Conservation (phyloP, 2,888 invertebrate genomes). For the Pollenia angustigena region DNA sequence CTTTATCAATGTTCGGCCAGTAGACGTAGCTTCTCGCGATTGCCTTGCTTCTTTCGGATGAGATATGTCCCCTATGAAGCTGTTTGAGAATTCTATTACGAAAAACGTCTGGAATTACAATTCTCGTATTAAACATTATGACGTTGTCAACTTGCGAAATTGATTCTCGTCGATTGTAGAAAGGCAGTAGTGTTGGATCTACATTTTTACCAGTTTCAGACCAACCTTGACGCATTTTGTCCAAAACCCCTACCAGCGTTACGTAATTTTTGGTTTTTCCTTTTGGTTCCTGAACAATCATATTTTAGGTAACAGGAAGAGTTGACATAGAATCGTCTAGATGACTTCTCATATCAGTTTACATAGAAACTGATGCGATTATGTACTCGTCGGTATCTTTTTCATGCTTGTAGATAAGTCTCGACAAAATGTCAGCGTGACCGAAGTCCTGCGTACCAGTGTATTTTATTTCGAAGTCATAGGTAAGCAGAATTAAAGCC, state of each 20-base stretch:
- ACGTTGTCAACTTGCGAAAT: constrained; percentile 3
- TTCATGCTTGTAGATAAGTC: too few relatives aligned
- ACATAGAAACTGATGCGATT: constrained; percentile 17
- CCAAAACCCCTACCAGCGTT: not conserved
- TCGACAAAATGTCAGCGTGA: too few relatives aligned
- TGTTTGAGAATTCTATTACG: constrained; percentile 20
- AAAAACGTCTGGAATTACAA: constrained; percentile 23
- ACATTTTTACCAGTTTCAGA: not conserved
- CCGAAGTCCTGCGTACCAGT: not conserved
- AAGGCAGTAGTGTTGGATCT: not conserved
- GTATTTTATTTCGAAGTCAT: constrained; percentile 42
- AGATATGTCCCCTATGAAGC: constrained; percentile 29
- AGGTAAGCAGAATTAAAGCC: constrained; percentile 11
- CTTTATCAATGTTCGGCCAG: constrained; percentile 51
- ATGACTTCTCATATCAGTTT: constrained; percentile 7
- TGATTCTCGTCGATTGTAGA: constrained; percentile 6
- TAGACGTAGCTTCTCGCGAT: not conserved
- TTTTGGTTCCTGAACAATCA: constrained; percentile 3
- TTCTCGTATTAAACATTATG: constrained; percentile 6
- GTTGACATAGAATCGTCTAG: constrained; percentile 13
- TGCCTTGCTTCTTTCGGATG: not conserved
- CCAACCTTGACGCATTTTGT: too few relatives aligned
- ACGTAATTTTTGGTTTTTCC: constrained; percentile 19
- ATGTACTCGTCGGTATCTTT: constrained; percentile 45
- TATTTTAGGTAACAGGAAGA: constrained; percentile 26